These are phyloP conservation scores for Brachionus manjavacas DNA, from an alignment of 1,140 invertebrate genomes.

Conservation along the genomic window DNA sequence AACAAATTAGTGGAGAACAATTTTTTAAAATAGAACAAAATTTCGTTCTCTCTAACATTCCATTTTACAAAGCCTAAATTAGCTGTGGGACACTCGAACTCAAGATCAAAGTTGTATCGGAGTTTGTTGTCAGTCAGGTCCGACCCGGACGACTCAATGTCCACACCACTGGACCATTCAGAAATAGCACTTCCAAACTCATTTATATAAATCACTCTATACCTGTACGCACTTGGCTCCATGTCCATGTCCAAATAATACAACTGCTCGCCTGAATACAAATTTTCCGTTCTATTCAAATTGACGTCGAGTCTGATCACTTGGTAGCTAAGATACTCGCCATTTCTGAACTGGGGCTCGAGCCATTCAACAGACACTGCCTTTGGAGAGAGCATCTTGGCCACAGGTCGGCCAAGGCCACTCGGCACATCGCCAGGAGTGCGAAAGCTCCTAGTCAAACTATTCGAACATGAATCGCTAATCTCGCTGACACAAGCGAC, in stretches of 20 bases:
- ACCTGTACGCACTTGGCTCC: not conserved
- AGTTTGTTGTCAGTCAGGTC: not conserved
- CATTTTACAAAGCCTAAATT: not conserved
- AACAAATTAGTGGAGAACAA: not conserved
- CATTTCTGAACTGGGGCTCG: not conserved
- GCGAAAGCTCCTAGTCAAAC: not conserved
- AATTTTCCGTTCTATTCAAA: not conserved
- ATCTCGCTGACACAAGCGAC: not conserved
- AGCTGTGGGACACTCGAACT: not conserved
- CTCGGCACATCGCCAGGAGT: not conserved
- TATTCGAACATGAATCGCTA: not conserved
- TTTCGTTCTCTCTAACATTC: not conserved
- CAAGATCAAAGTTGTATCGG: not conserved
- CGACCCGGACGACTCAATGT: not conserved
- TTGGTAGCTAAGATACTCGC: slow-evolving; percentile 24
- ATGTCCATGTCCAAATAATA: not conserved
- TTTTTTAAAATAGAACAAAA: not conserved
- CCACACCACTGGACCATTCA: not conserved
- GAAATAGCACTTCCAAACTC: slow-evolving; percentile 17
- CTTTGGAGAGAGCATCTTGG: not conserved
- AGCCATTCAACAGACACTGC: slow-evolving; percentile 34
- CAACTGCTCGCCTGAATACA: not conserved
- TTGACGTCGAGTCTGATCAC: not conserved
- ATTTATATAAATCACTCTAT: slow-evolving; percentile 14
- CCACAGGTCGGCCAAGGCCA: not conserved